A percentile compares a stretch with the other conserved stretches of the same genome.
Evolutionary conservation across 1,140 invertebrate species (phyloP).

Genomic region (Drosophila saltans): DNA sequence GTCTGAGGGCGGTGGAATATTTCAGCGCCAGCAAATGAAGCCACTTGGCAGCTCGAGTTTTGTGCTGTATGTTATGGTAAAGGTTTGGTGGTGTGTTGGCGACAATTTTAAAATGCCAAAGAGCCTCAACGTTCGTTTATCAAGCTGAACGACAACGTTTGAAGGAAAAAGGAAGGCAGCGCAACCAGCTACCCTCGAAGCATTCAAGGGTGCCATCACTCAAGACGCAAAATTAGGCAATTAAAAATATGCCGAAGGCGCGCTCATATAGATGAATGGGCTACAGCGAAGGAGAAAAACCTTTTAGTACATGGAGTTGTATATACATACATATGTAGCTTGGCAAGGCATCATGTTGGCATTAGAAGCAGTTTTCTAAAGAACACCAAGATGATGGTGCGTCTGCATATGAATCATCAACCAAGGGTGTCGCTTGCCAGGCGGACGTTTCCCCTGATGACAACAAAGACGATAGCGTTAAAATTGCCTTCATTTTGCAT

Average conservation of each 20-base stretch:
- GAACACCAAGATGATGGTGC: constrained; percentile 22
- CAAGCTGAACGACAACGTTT: constrained; percentile 72
- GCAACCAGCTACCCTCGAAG: constrained; percentile 47
- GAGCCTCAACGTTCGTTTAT: constrained; percentile 68
- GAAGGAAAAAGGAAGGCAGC: constrained; percentile 42
- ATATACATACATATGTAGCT: neutral
- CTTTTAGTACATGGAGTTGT: constrained; percentile 1
- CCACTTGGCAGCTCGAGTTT: constrained; percentile 65
- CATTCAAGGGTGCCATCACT: constrained; percentile 73
- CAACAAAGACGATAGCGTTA: constrained; percentile 11
- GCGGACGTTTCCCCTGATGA: constrained; percentile 23
- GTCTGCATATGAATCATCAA: constrained; percentile 72
- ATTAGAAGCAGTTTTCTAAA: constrained; percentile 48
- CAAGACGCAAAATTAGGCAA: constrained; percentile 83
- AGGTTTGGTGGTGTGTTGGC: constrained; percentile 57
- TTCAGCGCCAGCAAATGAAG: constrained; percentile 74
- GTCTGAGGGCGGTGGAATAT: constrained; percentile 63
- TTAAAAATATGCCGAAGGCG: constrained; percentile 83
- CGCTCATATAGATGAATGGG: constrained; percentile 67
- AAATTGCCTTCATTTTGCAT: constrained; percentile 51
- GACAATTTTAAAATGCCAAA: constrained; percentile 82
- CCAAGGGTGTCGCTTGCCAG: constrained; percentile 35
- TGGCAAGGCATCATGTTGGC: constrained; percentile 30
- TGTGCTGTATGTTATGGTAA: constrained; percentile 4
- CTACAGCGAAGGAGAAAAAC: constrained; percentile 12